Percentiles rank a stretch among this genome's conserved stretches.
These are phyloP conservation scores for Stercorarius parasiticus DNA, from an alignment of 2,113 vertebrate genomes.

Conservation along the genomic window DNA sequence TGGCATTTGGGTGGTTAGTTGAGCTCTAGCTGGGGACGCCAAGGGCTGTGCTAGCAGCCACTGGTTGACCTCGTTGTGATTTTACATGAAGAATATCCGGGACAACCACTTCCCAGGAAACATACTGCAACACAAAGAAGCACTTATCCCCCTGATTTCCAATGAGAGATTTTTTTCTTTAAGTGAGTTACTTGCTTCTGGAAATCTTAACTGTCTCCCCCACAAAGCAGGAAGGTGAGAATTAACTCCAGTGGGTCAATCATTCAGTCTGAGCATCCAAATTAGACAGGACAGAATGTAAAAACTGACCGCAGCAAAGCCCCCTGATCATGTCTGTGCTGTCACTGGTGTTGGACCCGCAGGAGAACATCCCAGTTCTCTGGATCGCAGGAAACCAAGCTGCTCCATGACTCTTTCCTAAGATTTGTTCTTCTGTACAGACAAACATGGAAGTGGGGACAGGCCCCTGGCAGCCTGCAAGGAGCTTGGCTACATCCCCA, in stretches of 20 bases:
- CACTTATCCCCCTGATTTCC: neutral
- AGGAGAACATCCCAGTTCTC: neutral
- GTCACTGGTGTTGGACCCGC: neutral
- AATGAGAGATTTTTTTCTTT: neutral
- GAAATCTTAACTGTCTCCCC: neutral
- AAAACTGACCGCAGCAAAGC: neutral
- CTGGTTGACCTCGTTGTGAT: neutral
- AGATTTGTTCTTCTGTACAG: neutral
- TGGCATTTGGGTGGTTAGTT: neutral
- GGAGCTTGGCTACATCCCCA: neutral
- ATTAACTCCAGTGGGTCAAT: neutral
- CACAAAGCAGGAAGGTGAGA: neutral
- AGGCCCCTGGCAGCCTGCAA: neutral
- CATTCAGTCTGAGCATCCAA: neutral
- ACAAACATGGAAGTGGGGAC: neutral
- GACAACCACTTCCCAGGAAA: neutral
- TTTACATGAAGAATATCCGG: neutral
- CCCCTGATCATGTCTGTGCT: neutral
- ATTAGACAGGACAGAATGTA: neutral
- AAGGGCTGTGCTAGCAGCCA: neutral
- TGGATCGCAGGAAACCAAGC: neutral
- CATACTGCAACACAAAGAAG: neutral
- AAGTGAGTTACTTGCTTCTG: neutral
- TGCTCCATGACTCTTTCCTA: neutral
- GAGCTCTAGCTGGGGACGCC: neutral